Evolutionary conservation across 2,113 vertebrate species (phyloP).

Genomic region (Chelonoidis abingdonii): DNA sequence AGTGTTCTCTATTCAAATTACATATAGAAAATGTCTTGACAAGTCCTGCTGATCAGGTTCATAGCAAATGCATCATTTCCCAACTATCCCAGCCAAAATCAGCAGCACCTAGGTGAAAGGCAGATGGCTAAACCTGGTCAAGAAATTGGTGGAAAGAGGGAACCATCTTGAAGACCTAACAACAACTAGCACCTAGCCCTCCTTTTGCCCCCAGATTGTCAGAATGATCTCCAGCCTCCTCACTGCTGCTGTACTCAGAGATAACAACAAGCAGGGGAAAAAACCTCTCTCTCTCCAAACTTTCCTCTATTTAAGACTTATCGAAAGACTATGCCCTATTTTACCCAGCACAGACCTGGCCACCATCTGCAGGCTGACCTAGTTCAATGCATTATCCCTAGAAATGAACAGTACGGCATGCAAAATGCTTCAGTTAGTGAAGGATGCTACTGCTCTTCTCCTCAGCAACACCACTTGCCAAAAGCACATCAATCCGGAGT

Average conservation of each 20-base stretch:
- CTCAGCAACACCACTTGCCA: rapidly evolving
- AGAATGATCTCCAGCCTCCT: background rate
- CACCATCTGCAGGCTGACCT: rapidly evolving
- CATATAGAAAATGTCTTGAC: constrained; percentile 7
- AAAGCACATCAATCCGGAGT: background rate
- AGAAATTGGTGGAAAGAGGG: background rate
- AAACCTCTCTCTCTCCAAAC: background rate
- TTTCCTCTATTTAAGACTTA: background rate
- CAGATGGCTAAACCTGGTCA: background rate
- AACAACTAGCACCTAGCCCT: background rate
- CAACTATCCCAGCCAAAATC: background rate
- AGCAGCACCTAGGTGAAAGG: background rate
- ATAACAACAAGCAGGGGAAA: background rate
- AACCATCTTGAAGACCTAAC: background rate
- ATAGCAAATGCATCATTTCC: background rate
- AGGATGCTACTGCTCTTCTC: background rate
- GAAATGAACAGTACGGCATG: background rate
- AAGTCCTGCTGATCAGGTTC: background rate
- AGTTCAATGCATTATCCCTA: background rate
- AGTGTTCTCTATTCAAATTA: background rate
- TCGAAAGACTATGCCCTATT: background rate
- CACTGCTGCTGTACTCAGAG: background rate
- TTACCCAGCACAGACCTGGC: background rate
- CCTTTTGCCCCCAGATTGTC: background rate
- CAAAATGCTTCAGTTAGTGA: background rate